Base-by-base conservation (phyloP, 2,888 invertebrate species). In the Campoplex nolae region DNA sequence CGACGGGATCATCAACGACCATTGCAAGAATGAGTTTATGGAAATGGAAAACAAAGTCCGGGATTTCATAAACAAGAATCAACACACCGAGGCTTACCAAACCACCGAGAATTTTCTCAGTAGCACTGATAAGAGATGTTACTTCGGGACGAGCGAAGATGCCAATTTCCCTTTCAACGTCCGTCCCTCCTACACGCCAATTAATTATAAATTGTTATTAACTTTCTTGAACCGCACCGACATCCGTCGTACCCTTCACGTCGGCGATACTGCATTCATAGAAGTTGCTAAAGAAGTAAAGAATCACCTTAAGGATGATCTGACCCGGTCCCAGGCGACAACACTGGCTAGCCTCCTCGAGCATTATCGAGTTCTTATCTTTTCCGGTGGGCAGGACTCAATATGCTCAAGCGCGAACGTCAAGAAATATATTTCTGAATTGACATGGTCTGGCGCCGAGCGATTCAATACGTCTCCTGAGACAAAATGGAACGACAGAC, bases 301-400 rank as follows among this genome's bases (percentile, higher is more conserved):
- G 4, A 6, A 38, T 38, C 38, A 38, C 38, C 38, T 38, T 6
- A 38, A 38, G 38, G 6, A 38, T 38, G 38, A 38, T 6, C 3
- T 38, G 3, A 97, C 98, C 97, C 96, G 97, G 92, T 97, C 97
- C 0, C 97, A 98, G 11, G 97, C 97, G 9, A 96, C 96, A 0
- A 96, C 97, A 96, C 95, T 98, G 80, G 95, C 96, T 0, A 96
- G 97, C 89, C 94, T 98, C 0, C 92, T 97, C 0, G 95, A 96
- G 51, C 94, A 96, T 90, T 97, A 97, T 91, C 95, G 96, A 93
- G 96, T 98, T 23, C 95, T 98, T 68, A 96, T 98, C 86, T 99
- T 98, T 93, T 98, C 97, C 92, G 99, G 99, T 0, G 98, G 99
- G 92, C 93, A 99, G 88, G 99, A 99, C 93, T 97, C 99, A 18